Conservation (phyloP, 2,888 invertebrate genomes). For the Cephus pulcher region DNA sequence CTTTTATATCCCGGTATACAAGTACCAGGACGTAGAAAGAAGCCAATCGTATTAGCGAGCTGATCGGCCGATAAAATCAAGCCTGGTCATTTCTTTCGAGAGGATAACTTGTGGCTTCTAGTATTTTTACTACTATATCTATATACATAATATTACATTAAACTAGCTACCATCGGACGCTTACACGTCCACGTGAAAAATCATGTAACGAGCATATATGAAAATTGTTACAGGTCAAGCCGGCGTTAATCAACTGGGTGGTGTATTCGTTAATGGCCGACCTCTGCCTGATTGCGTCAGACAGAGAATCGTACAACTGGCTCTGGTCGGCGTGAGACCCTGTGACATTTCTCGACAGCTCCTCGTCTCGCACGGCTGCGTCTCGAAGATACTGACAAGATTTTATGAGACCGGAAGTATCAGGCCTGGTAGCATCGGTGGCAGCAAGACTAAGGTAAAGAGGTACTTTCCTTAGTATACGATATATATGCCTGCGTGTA, state of each 20-base stretch:
- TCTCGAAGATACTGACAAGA: conserved; percentile 95
- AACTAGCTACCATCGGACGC: not conserved
- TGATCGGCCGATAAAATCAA: not conserved
- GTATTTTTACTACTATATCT: not conserved
- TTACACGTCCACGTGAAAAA: not conserved
- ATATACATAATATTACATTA: not conserved
- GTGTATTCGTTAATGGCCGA: conserved; percentile 97
- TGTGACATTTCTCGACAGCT: conserved; percentile 97
- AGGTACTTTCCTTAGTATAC: not conserved
- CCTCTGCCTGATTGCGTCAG: conserved; percentile 95
- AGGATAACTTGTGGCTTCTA: not conserved
- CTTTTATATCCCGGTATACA: not conserved
- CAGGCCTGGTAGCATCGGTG: conserved; percentile 93
- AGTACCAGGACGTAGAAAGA: not conserved
- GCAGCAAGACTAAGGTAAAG: conserved; percentile 92
- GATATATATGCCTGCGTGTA: conserved; percentile 53
- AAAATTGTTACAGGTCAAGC: conserved; percentile 82
- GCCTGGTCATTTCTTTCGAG: not conserved
- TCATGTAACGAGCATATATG: not conserved
- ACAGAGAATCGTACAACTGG: conserved; percentile 93
- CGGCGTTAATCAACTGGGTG: conserved; percentile 96
- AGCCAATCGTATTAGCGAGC: not conserved
- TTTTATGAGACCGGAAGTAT: conserved; percentile 98
- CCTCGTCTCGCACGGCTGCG: conserved; percentile 96
- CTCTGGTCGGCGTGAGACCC: conserved; percentile 92